Evolutionary conservation across 2,888 invertebrate species (phyloP).

Genomic region (Ligdia adustata): DNA sequence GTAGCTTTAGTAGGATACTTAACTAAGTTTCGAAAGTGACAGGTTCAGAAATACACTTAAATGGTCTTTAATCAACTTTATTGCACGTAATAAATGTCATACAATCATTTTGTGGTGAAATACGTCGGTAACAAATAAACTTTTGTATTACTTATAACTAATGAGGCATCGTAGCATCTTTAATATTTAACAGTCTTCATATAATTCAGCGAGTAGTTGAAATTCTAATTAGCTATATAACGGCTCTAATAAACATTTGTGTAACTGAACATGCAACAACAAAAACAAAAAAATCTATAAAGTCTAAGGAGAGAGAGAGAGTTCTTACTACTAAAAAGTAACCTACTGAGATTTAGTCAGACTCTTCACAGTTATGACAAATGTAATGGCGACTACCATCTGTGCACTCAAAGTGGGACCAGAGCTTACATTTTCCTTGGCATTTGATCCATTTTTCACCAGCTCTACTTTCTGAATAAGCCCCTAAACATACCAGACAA

Average conservation of each 20-base stretch:
- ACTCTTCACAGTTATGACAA: too few relatives aligned
- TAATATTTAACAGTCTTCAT: neutral
- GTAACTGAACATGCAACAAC: too few relatives aligned
- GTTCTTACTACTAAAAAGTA: too few relatives aligned
- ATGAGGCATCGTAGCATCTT: neutral
- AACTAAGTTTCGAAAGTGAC: conserved; percentile 2
- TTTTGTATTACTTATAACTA: conserved; percentile 1
- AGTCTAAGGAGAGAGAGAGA: too few relatives aligned
- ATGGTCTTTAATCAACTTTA: conserved; percentile 1
- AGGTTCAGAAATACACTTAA: conserved; percentile 1
- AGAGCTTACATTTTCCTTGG: neutral
- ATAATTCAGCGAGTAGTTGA: neutral
- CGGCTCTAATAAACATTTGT: too few relatives aligned
- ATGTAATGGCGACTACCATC: neutral
- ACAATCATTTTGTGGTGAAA: neutral
- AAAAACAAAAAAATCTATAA: too few relatives aligned
- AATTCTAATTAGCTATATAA: too few relatives aligned
- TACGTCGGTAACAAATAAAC: conserved; percentile 1
- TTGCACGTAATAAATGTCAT: neutral
- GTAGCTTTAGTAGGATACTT: too few relatives aligned
- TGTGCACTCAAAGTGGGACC: neutral
- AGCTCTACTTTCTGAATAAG: conserved; percentile 21
- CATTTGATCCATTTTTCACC: neutral
- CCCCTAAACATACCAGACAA: conserved; percentile 30
- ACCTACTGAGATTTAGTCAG: too few relatives aligned